These are phyloP conservation scores for Machaerirhynchus nigripectus DNA, from an alignment of 2,113 vertebrate species.

Conservation along the genomic window DNA sequence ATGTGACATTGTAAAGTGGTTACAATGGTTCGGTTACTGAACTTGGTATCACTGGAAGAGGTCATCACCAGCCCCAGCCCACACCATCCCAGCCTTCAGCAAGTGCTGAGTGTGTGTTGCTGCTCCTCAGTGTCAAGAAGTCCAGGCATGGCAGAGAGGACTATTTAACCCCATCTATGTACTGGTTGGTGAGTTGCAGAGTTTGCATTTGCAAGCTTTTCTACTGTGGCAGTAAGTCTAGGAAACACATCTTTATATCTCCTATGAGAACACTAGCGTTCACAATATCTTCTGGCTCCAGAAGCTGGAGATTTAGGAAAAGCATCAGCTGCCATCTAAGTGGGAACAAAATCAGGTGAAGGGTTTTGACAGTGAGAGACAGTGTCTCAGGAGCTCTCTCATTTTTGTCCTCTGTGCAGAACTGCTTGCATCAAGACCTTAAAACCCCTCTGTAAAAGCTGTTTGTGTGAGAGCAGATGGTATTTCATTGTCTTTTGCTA, in stretches of 20 bases:
- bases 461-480: slow-evolving; percentile 57
- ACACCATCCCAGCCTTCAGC: background rate
- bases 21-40: background rate
- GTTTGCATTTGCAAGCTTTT: background rate
- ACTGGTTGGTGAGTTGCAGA: background rate
- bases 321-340: background rate
- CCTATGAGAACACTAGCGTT: background rate
- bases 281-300: background rate
- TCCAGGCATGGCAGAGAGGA: background rate
- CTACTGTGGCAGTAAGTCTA: background rate
- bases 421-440: slow-evolving; percentile 45
- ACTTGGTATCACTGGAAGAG: background rate
- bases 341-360: background rate
- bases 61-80: background rate
- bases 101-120: background rate
- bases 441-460: slow-evolving; percentile 57
- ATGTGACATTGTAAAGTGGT: background rate
- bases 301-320: background rate
- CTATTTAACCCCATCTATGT: background rate
- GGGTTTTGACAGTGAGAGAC: background rate
- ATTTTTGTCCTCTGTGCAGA: slow-evolving; percentile 32
- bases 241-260: background rate
- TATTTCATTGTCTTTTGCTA: slow-evolving; percentile 57
- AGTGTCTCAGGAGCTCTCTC: background rate
- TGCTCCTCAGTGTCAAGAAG: background rate